A percentile compares a stretch with the other conserved stretches of the same genome.
Evolutionary conservation across 2,888 invertebrate species (phyloP).

Genomic region (Ophioninae sp.): DNA sequence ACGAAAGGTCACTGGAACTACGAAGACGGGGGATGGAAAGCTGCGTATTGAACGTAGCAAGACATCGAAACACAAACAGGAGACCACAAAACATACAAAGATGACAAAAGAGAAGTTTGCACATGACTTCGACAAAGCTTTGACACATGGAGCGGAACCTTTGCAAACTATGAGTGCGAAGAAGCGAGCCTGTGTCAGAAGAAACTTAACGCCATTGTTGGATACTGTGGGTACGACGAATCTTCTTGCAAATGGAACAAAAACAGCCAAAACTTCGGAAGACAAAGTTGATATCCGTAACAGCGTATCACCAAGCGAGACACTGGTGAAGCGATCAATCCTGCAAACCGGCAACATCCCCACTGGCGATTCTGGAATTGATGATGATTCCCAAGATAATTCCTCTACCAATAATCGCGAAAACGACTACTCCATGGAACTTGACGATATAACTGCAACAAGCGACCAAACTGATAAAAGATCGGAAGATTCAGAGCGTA

Average conservation of each 20-base stretch:
- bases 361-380: conserved; percentile 65
- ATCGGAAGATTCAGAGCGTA: not conserved
- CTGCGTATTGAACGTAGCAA: not conserved
- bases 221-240: conserved; percentile 2
- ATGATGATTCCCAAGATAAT: conserved; percentile 65
- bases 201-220: conserved; percentile 19
- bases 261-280: not conserved
- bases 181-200: not conserved
- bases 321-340: not conserved
- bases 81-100: not conserved
- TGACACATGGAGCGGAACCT: not conserved
- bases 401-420: conserved; percentile 13
- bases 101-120: not conserved
- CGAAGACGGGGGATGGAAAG: not conserved
- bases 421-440: not conserved
- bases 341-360: not conserved
- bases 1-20: not conserved
- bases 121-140: not conserved
- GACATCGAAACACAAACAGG: not conserved
- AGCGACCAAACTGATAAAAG: not conserved
- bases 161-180: not conserved
- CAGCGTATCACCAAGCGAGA: not conserved
- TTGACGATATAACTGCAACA: not conserved
- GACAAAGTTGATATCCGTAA: not conserved
- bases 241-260: not conserved